Conservation (phyloP, 2,888 invertebrate genomes). For the Philereme vetulata region DNA sequence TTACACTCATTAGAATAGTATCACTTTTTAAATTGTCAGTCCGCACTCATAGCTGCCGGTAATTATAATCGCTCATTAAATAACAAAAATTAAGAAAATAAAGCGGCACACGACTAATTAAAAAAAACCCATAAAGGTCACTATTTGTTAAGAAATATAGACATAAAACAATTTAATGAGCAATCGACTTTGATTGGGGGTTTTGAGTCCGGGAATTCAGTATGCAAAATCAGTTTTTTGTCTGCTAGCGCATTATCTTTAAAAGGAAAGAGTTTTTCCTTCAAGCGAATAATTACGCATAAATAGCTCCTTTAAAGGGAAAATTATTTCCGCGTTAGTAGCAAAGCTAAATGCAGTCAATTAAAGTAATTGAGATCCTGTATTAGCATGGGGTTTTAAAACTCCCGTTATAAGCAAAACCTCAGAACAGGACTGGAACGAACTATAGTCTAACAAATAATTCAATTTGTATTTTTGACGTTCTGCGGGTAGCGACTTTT, state of each 20-base stretch:
- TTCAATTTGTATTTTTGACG: too few relatives aligned
- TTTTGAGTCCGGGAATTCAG: neutral
- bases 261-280: slow-evolving; percentile 6
- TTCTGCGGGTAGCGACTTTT: too few relatives aligned
- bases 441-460: too few relatives aligned
- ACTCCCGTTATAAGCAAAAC: too few relatives aligned
- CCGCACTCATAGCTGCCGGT: too few relatives aligned
- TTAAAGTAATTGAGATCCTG: slow-evolving; percentile 11
- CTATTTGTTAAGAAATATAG: too few relatives aligned
- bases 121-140: too few relatives aligned
- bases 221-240: neutral
- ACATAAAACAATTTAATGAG: neutral
- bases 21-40: too few relatives aligned
- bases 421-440: too few relatives aligned
- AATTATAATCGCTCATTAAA: too few relatives aligned
- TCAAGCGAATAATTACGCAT: slow-evolving; percentile 8
- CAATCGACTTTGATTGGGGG: neutral
- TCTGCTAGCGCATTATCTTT: slow-evolving; percentile 4
- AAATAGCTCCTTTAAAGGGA: slow-evolving; percentile 7
- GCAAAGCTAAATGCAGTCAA: slow-evolving; percentile 11
- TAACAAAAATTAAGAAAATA: too few relatives aligned
- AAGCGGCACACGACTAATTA: too few relatives aligned
- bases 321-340: slow-evolving; percentile 11
- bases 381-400: slow-evolving; percentile 6
- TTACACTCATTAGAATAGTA: neutral